Conservation (phyloP, 2,888 invertebrate species). For the Elmis aenea region DNA sequence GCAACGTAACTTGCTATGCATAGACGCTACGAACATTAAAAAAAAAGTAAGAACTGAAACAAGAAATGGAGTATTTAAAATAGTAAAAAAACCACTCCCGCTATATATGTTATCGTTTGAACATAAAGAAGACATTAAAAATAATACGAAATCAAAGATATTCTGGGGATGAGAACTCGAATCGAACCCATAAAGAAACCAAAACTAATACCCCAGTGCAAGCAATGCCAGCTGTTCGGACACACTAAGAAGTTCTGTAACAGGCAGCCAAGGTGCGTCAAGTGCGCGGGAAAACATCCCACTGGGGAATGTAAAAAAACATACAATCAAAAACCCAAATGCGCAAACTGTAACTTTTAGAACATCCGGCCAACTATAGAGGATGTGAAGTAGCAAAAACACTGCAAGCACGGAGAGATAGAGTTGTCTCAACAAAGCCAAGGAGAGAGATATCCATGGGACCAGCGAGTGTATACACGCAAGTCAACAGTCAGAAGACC, state of each 20-base stretch:
- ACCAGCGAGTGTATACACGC: background rate
- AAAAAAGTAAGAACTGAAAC: conserved; percentile 3
- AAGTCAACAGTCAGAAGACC: background rate
- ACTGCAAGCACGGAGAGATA: conserved; percentile 3
- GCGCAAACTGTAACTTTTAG: conserved; percentile 1
- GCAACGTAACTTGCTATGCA: conserved; percentile 1
- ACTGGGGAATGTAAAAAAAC: conserved; percentile 5
- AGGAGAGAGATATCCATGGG: background rate
- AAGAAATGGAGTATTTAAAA: background rate
- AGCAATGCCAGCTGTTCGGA: conserved; percentile 3
- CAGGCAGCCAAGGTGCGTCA: conserved; percentile 4
- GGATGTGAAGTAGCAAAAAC: conserved; percentile 6
- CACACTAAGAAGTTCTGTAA: conserved; percentile 6
- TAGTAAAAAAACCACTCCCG: conserved; percentile 5
- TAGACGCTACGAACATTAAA: conserved; percentile 4
- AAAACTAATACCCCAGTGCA: conserved; percentile 4
- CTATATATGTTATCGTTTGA: conserved; percentile 5
- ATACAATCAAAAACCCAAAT: conserved; percentile 5
- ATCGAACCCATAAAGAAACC: conserved; percentile 5
- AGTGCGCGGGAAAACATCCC: conserved; percentile 5
- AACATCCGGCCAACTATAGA: conserved; percentile 7
- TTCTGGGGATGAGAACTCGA: conserved; percentile 3
- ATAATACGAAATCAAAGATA: background rate
- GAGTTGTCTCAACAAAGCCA: background rate
- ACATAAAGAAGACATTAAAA: conserved; percentile 3